Evolutionary conservation across 2,797 vertebrate species (phyloP).

Genomic region (Prionace glauca): DNA sequence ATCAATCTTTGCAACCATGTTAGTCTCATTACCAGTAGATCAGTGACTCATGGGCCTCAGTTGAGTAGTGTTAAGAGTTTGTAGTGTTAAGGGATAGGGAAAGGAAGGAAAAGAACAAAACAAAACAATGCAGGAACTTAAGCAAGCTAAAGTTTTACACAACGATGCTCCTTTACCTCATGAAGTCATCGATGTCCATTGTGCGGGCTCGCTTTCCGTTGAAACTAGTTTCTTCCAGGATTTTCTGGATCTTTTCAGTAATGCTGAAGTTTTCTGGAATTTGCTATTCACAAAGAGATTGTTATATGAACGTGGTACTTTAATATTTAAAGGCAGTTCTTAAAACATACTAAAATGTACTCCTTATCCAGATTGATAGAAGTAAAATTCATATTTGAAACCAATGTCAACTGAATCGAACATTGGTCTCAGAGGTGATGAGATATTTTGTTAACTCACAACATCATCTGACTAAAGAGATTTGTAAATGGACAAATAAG

Average conservation of each 20-base stretch:
- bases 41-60: neutral
- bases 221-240: constrained; percentile 74
- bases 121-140: neutral
- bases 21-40: neutral
- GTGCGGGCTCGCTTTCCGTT: constrained; percentile 81
- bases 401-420: no score
- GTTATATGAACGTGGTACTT: neutral
- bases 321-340: neutral
- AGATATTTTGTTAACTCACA: neutral
- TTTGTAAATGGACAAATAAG: constrained; percentile 10
- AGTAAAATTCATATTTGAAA: no score
- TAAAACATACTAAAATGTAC: neutral
- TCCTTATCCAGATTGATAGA: neutral
- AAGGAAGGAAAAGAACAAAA: neutral
- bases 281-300: constrained; percentile 61
- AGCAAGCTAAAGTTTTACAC: neutral
- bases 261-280: constrained; percentile 84
- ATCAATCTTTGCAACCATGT: neutral
- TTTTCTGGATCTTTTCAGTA: constrained; percentile 73
- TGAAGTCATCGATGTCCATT: constrained; percentile 97
- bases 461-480: neutral
- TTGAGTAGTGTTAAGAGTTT: neutral
- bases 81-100: neutral
- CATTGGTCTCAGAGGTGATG: neutral
- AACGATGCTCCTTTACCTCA: constrained; percentile 67